phyloP scores from a whole-genome alignment of 2,797 vertebrate genomes.

The Intellagama lesueurii region DNA sequence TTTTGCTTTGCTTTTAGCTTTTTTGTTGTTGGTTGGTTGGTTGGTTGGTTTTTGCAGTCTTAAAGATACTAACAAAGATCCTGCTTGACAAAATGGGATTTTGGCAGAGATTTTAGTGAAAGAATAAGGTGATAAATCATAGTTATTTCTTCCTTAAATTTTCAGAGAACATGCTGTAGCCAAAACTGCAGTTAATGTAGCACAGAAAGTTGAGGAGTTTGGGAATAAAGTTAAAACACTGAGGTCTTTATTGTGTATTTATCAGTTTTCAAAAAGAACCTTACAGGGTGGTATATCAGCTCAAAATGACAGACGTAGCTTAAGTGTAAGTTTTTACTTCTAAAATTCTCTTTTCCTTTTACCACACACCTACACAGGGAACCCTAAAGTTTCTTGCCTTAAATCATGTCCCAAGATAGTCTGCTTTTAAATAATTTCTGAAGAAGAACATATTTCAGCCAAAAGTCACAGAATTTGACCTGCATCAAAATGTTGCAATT shows the following conservation, averaged over 20 bases:
- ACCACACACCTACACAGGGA: neutral
- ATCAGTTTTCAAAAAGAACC: neutral
- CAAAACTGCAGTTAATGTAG: constrained; percentile 28
- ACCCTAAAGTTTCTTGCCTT: no score
- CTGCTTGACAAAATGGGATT: neutral
- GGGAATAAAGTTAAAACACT: neutral
- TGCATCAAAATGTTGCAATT: neutral
- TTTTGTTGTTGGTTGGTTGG: no score
- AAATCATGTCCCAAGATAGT: no score
- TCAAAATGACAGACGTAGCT: neutral
- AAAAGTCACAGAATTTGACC: constrained; percentile 13
- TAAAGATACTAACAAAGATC: neutral
- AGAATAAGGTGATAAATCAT: neutral
- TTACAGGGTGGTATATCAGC: neutral
- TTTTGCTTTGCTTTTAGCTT: no score
- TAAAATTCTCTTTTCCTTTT: neutral
- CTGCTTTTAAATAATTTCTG: no score
- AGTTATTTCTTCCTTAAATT: fast-evolving
- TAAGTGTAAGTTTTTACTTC: neutral
- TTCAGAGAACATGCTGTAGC: neutral
- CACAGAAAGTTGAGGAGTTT: neutral
- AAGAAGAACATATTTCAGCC: no score
- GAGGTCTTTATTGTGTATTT: constrained; percentile 21
- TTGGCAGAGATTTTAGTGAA: neutral
- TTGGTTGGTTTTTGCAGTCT: neutral